Base-by-base conservation (phyloP, 2,113 vertebrate species). In the Nothocercus julius region DNA sequence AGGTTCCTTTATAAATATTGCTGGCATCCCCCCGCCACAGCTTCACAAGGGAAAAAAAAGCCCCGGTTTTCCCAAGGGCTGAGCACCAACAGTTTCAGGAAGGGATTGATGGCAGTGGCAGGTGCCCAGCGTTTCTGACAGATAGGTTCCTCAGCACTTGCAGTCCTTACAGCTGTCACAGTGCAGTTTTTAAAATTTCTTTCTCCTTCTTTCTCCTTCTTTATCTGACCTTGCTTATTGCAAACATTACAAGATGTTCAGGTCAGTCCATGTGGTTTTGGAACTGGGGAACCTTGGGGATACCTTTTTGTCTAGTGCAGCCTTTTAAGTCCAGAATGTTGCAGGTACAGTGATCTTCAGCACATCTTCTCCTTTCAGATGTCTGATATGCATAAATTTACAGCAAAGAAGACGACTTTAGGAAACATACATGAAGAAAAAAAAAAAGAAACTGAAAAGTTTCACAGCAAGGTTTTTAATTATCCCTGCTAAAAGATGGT, bases 1-100 rank as follows among this genome's bases (percentile, higher is more conserved):
- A 87, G 72, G 81, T 96, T 68, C 83, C 89, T 81, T 86, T 7
- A 36, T 62, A 92, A 95, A 81, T 72, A 90, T 51, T 81, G 89
- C 36, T 77, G 87, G 68, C 44, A 95, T 53, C 70, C 78, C 95
- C 83, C 70, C 92, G 89, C 63, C 86, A 85, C 42, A 77, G 61
- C 82, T 85, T 90, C 89, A 90, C 25, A 61, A 69, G 45, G 49
- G 45, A 73, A 76, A 69, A 69, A 73, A 77, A 17, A n/a, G 58
- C 66, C 74, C 49, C 40, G 53, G 13, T 59, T 86, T 82, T 89
- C 82, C 85, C 78, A 58, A 36, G 11, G 72, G 51, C 36, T 79
- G 59, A 84, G 36, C 53, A 89, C 27, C 38, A 70, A n/a, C 36
- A 58, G 70, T 34, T 91, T 78, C 45, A 92, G 59, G 75, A 66